These are phyloP conservation scores for Taenioides sp. DNA, from an alignment of 2,797 vertebrate species.

Conservation along the genomic window DNA sequence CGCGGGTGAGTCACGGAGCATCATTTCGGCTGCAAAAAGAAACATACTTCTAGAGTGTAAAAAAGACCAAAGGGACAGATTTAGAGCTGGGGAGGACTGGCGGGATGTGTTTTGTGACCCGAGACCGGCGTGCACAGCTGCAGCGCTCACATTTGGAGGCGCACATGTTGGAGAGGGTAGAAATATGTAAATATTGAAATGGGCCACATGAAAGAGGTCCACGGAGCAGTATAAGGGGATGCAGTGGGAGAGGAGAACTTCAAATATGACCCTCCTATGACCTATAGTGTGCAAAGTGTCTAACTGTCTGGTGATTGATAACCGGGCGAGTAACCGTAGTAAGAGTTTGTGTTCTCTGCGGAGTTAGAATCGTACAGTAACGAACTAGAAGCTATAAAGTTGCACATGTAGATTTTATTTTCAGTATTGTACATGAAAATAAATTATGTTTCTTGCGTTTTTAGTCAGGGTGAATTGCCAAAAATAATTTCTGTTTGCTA, in stretches of 20 bases:
- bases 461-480: neutral
- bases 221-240: neutral
- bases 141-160: slow-evolving; percentile 21
- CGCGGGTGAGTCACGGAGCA: slow-evolving; percentile 31
- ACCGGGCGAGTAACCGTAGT: neutral
- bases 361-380: neutral
- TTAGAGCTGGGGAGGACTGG: slow-evolving; percentile 25
- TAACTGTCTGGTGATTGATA: slow-evolving; percentile 6
- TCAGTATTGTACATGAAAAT: neutral
- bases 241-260: neutral
- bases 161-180: slow-evolving; percentile 2
- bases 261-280: neutral
- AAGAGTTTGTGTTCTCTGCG: neutral
- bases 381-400: neutral
- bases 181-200: slow-evolving; percentile 11
- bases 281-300: neutral
- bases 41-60: slow-evolving; percentile 29
- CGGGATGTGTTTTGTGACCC: slow-evolving; percentile 29
- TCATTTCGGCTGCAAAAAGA: slow-evolving; percentile 22
- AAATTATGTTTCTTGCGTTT: neutral
- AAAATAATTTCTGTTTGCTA: neutral
- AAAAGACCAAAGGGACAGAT: slow-evolving; percentile 23
- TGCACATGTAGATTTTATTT: neutral
- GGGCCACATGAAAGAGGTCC: neutral
- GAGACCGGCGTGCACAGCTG: slow-evolving; percentile 46